Conservation (phyloP, 2,113 vertebrate genomes). For the Lipophrys pholis region DNA sequence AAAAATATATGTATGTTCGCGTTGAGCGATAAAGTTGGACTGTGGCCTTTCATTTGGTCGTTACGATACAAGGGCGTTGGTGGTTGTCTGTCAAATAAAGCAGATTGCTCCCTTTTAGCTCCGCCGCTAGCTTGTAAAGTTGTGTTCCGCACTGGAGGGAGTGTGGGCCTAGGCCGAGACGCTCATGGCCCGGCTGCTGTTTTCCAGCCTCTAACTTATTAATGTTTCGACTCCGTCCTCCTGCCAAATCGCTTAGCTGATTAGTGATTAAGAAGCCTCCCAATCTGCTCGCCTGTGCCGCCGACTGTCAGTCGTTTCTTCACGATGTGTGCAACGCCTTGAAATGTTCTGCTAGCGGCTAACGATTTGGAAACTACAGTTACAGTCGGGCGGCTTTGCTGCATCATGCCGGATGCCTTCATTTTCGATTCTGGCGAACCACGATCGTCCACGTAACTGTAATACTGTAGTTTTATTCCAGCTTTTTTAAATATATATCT, state of each 20-base stretch:
- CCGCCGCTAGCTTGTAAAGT: conserved; percentile 69
- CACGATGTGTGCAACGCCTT: not conserved
- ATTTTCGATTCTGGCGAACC: conserved; percentile 39
- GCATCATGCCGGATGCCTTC: conserved; percentile 65
- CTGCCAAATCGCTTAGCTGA: conserved; percentile 61
- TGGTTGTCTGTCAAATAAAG: conserved; percentile 26
- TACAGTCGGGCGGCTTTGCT: conserved; percentile 56
- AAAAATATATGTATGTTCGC: not conserved
- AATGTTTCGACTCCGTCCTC: conserved; percentile 45
- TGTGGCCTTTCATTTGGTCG: fast-evolving
- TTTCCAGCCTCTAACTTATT: conserved; percentile 69
- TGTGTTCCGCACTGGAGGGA: conserved; percentile 66
- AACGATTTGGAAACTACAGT: conserved; percentile 18
- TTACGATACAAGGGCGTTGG: not conserved
- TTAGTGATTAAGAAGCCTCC: conserved; percentile 38
- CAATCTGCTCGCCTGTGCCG: not conserved
- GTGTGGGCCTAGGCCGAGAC: conserved; percentile 63
- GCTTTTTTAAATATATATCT: no score
- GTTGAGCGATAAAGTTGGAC: not conserved
- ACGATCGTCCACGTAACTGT: not conserved
- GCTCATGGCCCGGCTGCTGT: conserved; percentile 54
- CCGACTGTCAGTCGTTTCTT: not conserved
- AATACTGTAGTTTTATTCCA: not conserved
- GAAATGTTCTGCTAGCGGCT: conserved; percentile 1
- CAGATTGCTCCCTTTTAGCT: conserved; percentile 32